phyloP scores from a whole-genome alignment of 2,888 invertebrate species.

The Antheraea yamamai region DNA sequence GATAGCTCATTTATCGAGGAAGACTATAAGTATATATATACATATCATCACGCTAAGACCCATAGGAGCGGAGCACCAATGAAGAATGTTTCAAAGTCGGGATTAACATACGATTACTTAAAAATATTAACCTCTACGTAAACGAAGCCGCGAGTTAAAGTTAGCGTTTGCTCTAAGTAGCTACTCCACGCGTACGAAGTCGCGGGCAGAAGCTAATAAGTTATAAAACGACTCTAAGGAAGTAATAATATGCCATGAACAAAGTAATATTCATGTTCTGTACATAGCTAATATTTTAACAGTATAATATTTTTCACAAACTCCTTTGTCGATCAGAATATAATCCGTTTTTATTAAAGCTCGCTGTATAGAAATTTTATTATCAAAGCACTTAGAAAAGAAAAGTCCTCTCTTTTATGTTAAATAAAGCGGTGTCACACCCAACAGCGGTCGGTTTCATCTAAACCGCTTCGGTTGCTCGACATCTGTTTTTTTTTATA shows the following conservation, averaged over 20 bases:
- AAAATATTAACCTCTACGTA: too few relatives aligned
- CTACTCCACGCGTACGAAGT: too few relatives aligned
- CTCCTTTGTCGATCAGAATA: slow-evolving; percentile 27
- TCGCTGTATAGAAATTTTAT: slow-evolving; percentile 16
- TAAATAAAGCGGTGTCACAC: slow-evolving; percentile 7
- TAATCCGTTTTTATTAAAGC: slow-evolving; percentile 36
- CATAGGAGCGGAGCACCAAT: too few relatives aligned
- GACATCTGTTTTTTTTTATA: neutral
- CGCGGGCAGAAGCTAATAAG: too few relatives aligned
- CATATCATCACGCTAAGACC: too few relatives aligned
- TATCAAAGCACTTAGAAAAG: slow-evolving; percentile 23
- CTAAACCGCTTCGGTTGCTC: neutral
- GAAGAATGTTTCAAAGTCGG: too few relatives aligned
- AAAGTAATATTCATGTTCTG: neutral
- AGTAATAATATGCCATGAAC: neutral
- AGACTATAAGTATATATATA: too few relatives aligned
- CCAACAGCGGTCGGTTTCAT: neutral
- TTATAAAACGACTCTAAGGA: neutral
- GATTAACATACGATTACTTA: too few relatives aligned
- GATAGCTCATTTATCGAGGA: too few relatives aligned
- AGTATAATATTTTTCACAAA: slow-evolving; percentile 25
- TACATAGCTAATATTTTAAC: neutral
- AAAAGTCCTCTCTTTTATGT: slow-evolving; percentile 14
- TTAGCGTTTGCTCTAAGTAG: too few relatives aligned
- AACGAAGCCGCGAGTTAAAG: too few relatives aligned